Evolutionary conservation across 2,113 vertebrate species (phyloP), one percentile per base, ranked within the genome.

Genomic region (Tauraco erythrolophus): DNA sequence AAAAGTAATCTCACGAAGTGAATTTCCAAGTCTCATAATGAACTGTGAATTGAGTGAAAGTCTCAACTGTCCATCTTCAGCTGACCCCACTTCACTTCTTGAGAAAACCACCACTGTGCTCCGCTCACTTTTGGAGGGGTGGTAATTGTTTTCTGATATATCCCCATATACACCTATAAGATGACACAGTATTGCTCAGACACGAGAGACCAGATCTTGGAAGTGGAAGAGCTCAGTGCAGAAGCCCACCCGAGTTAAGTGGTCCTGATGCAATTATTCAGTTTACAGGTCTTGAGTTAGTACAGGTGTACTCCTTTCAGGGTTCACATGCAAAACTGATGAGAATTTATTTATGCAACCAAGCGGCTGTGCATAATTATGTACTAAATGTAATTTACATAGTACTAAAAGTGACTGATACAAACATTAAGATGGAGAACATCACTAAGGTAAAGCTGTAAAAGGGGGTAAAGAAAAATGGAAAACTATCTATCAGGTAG

Each of bases 291-390:
- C 53, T 30, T 79, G 60, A 94, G 94, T 77, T 72, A 74, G 60
- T 78, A 89, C 88, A 92, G 77, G 89, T 96, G 89, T 76, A 88
- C 61, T 71, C 61, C 68, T 82, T 79, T 78, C 81, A 88, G 84
- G 77, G 91, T 19, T 96, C 84, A 82, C 19, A 3, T 11, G 69
- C 84, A 88, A 93, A 95, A 89, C 31, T 45, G 61, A 82, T 72
- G 84, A 82, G 74, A 79, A 93, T 89, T 93, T 96, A 81, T 82
- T 94, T 95, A 93, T 85, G 89, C 66, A 82, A 54, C 74, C 48
- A 54, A 11, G 45, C 0, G 23, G 53, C 70, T 78, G 65, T 68
- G 74, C 72, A 53, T 89, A 96, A 93, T 95, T 89, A 88, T 10
- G 30, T 35, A 60, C 31, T 82, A 82, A 78, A 84, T 37, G 19